phyloP scores from a whole-genome alignment of 2,113 vertebrate genomes.

The Craseonycteris thonglongyai region DNA sequence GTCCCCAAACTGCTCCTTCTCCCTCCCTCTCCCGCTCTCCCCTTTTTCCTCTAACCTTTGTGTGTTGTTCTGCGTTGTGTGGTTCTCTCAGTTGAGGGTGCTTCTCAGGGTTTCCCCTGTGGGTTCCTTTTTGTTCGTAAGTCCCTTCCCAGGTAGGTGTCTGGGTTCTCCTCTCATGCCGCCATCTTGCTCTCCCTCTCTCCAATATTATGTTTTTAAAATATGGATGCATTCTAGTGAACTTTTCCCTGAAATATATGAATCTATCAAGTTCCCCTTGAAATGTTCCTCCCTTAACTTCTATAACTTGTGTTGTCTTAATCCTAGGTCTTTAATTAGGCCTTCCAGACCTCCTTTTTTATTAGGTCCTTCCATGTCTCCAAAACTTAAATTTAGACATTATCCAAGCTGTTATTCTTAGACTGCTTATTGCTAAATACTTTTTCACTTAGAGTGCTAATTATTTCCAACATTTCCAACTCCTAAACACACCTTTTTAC shows the following conservation, averaged over 20 bases:
- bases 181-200: too few species aligned
- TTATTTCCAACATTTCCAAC: not conserved
- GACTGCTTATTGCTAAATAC: not conserved
- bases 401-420: not conserved
- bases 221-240: not conserved
- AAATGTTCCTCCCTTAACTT: not conserved
- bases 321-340: not conserved
- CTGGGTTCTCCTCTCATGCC: too few species aligned
- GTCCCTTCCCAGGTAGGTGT: too few species aligned
- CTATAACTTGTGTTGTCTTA: not conserved
- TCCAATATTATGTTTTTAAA: not conserved
- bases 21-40: too few species aligned
- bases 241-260: not conserved
- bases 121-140: too few species aligned
- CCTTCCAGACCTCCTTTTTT: not conserved
- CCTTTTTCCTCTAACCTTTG: too few species aligned
- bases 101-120: too few species aligned
- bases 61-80: too few species aligned
- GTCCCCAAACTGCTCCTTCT: too few species aligned
- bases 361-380: not conserved
- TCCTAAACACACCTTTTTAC: not conserved
- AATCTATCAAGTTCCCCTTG: not conserved
- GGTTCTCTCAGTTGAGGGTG: too few species aligned
- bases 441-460: not conserved
- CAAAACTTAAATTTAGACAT: not conserved